Evolutionary conservation across 2,797 vertebrate species (phyloP).

Genomic region (Anguilla anguilla): DNA sequence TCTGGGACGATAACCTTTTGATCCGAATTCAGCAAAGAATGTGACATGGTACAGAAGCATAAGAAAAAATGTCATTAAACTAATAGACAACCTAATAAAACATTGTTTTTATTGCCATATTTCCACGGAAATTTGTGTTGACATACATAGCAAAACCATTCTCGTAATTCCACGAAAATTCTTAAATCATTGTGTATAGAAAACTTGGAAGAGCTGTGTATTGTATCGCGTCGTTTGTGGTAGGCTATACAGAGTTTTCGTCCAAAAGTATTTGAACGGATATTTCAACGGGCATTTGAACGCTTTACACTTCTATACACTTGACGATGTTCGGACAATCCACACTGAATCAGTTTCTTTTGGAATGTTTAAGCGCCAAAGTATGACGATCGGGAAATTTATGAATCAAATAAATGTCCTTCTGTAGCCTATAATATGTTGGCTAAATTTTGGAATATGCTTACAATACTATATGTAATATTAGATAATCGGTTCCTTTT

Average conservation of each 20-base stretch:
- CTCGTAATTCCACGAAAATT: background rate
- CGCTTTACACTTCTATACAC: background rate
- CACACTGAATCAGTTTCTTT: too few species aligned
- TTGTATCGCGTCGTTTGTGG: too few species aligned
- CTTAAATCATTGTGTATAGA: too few species aligned
- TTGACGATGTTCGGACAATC: background rate
- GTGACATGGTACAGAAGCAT: background rate
- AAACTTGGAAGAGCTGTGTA: too few species aligned
- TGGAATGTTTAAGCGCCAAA: too few species aligned
- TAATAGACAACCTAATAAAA: background rate
- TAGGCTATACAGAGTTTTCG: background rate
- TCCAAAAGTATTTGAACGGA: background rate
- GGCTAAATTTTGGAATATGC: too few species aligned
- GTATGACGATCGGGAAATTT: background rate
- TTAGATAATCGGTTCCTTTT: too few species aligned
- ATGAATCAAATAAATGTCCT: too few species aligned
- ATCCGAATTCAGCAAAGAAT: slow-evolving; percentile 10
- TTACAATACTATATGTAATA: too few species aligned
- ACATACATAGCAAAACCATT: background rate
- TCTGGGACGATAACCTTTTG: slow-evolving; percentile 3
- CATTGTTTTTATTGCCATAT: too few species aligned
- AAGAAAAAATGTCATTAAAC: background rate
- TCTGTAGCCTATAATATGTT: too few species aligned
- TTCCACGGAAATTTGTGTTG: background rate
- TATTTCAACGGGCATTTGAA: background rate